Conservation (phyloP, 2,113 vertebrate species). For the Monarcha castaneiventris region DNA sequence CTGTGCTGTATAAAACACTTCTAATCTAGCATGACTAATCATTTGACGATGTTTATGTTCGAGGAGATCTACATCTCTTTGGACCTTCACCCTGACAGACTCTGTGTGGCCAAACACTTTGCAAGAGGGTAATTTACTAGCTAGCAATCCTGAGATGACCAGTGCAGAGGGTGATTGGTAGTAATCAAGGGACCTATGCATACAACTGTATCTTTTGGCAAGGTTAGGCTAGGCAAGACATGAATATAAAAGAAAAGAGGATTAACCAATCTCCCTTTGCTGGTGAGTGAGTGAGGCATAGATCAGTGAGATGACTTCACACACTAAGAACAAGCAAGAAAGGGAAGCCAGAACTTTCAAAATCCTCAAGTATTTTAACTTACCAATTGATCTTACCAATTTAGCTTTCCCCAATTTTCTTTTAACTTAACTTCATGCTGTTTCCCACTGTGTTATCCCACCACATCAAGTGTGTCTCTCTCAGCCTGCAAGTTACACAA, state of each 20-base stretch:
- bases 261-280: not conserved
- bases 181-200: not conserved
- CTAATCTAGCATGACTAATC: not conserved
- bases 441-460: not conserved
- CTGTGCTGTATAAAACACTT: not conserved
- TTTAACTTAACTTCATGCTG: not conserved
- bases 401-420: not conserved
- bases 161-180: fast-evolving
- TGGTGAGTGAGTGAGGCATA: not conserved
- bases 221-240: not conserved
- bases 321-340: not conserved
- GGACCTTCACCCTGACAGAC: not conserved
- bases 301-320: not conserved
- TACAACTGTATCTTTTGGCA: not conserved
- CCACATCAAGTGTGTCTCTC: not conserved
- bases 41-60: not conserved
- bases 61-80: not conserved
- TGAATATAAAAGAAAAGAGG: not conserved
- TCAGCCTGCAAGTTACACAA: not conserved
- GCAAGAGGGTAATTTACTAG: not conserved
- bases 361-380: not conserved
- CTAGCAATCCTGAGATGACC: not conserved
- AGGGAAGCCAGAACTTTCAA: not conserved
- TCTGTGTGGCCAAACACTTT: not conserved
- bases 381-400: not conserved